Conservation (phyloP, 2,113 vertebrate genomes). For the Labeo catla region DNA sequence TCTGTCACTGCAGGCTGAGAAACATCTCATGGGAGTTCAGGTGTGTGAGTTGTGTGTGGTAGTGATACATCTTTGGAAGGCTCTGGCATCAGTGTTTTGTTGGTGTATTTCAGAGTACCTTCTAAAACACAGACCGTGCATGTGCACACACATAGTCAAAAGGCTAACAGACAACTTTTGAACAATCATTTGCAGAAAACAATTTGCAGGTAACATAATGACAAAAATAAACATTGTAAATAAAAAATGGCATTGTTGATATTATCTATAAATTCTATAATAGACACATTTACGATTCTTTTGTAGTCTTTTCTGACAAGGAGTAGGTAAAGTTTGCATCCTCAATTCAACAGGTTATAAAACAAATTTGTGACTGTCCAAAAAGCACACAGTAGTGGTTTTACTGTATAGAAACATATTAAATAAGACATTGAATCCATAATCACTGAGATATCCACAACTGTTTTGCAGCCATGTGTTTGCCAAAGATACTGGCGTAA, state of each 20-base stretch:
- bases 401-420: conserved; percentile 97
- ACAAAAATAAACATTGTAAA: conserved; percentile 72
- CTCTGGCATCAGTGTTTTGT: background rate
- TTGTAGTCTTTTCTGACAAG: conserved; percentile 82
- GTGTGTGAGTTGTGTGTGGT: too few species aligned
- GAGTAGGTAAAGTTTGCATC: conserved; percentile 99
- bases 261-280: conserved; percentile 93
- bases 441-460: conserved; percentile 80
- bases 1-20: conserved; percentile 1
- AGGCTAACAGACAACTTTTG: background rate
- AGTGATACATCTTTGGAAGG: background rate
- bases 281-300: conserved; percentile 98
- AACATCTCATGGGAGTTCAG: background rate
- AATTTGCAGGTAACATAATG: conserved; percentile 79
- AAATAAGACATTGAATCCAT: conserved; percentile 97
- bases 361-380: conserved; percentile 98
- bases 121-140: background rate
- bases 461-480: conserved; percentile 67
- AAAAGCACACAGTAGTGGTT: conserved; percentile 97
- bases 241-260: conserved; percentile 83
- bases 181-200: conserved; percentile 43
- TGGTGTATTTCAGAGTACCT: conserved; percentile 42
- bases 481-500: conserved; percentile 79
- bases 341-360: conserved; percentile 99
- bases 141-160: background rate